phyloP scores from a whole-genome alignment of 2,113 vertebrate genomes.

The Arizona elegans region DNA sequence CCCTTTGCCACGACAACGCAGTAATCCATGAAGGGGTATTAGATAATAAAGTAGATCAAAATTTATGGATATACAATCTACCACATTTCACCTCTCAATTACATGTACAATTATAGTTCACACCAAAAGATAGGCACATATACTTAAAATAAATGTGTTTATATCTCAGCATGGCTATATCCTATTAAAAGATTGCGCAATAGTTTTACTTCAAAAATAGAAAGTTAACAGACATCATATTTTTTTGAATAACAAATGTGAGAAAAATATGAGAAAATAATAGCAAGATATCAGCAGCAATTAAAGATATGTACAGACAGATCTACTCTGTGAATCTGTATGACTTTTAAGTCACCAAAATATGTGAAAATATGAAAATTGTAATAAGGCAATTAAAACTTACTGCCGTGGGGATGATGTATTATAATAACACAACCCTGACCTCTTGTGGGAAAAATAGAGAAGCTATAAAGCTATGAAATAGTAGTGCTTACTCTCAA shows the following conservation, averaged over 20 bases:
- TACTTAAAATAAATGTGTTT: not conserved
- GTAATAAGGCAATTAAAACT: not conserved
- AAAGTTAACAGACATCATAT: not conserved
- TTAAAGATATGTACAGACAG: not conserved
- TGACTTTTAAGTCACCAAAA: not conserved
- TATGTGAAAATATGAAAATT: not conserved
- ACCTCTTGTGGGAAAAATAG: slow-evolving; percentile 69
- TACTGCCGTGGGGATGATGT: slow-evolving; percentile 16
- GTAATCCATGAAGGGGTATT: no score
- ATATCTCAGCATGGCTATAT: not conserved
- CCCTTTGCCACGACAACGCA: no score
- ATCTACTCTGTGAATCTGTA: not conserved
- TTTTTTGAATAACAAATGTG: not conserved
- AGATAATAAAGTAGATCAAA: not conserved
- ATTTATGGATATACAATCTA: not conserved
- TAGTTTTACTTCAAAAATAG: not conserved
- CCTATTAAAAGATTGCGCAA: not conserved
- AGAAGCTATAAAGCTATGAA: slow-evolving; percentile 41
- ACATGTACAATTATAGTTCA: not conserved
- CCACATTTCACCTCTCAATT: not conserved
- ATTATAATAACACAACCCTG: slow-evolving; percentile 65
- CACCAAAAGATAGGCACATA: not conserved
- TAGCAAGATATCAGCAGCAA: not conserved
- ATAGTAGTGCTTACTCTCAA: not conserved
- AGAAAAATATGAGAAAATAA: not conserved